Evolutionary conservation across 2,888 invertebrate species (phyloP).

Genomic region (Andrena haemorrhoa): DNA sequence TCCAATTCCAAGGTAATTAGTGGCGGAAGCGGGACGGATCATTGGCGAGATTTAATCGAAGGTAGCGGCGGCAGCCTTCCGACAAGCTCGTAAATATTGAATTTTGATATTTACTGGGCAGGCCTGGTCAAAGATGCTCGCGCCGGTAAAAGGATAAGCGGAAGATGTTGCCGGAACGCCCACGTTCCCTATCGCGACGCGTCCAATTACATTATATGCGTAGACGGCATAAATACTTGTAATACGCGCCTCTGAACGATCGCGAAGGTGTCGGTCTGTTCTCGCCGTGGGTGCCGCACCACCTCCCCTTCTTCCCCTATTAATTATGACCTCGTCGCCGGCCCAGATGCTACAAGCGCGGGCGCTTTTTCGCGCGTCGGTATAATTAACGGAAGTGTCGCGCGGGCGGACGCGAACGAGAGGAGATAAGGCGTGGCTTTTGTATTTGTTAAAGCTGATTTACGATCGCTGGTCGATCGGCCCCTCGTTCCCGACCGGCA

Average conservation of each 20-base stretch:
- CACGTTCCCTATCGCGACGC: constrained; percentile 53
- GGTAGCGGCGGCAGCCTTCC: not conserved
- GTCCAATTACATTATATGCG: constrained; percentile 67
- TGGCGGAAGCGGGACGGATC: constrained; percentile 8
- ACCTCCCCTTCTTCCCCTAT: constrained; percentile 84
- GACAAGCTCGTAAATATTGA: constrained; percentile 52
- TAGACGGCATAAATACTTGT: constrained; percentile 67
- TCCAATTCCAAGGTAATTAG: constrained; percentile 38
- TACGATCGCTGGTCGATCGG: not conserved
- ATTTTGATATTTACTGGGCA: constrained; percentile 22
- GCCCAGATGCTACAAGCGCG: not conserved
- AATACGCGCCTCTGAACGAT: constrained; percentile 45
- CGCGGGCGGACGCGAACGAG: not conserved
- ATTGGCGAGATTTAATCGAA: constrained; percentile 38
- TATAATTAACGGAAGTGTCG: constrained; percentile 29
- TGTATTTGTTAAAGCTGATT: constrained; percentile 27
- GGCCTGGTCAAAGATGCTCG: constrained; percentile 42
- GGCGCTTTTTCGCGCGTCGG: constrained; percentile 7
- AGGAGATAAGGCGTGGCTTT: constrained; percentile 31
- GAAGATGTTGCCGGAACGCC: constrained; percentile 53
- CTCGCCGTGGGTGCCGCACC: constrained; percentile 83
- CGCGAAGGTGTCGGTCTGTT: constrained; percentile 49
- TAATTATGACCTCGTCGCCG: constrained; percentile 44
- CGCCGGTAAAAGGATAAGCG: constrained; percentile 48
- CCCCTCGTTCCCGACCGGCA: too few relatives aligned